Conservation (phyloP, 2,797 vertebrate genomes). For the Pristis pectinata region DNA sequence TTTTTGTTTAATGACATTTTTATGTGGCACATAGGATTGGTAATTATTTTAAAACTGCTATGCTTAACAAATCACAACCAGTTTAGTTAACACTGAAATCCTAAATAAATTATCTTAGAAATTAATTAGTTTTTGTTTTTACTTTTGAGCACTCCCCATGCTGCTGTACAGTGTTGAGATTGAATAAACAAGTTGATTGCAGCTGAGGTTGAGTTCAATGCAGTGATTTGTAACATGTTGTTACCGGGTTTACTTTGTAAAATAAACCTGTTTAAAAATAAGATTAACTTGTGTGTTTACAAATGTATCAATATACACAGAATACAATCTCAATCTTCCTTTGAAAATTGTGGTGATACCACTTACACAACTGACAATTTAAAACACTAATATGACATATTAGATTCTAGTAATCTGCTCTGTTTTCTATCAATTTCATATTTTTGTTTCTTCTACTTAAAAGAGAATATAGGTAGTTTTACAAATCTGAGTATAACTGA, state of each 20-base stretch:
- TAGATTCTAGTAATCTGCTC: not conserved
- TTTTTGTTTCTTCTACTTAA: not conserved
- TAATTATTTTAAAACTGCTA: not conserved
- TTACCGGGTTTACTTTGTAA: not conserved
- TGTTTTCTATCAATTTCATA: not conserved
- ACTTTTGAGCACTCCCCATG: not conserved
- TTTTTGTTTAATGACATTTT: not conserved
- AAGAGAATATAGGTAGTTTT: not conserved
- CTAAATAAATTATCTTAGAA: not conserved
- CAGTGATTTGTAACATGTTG: not conserved
- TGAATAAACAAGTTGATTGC: slow-evolving; percentile 5
- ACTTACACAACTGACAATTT: not conserved
- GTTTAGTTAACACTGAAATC: not conserved
- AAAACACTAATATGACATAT: not conserved
- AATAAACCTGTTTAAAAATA: not conserved
- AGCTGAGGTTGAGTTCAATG: not conserved
- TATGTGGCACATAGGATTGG: not conserved
- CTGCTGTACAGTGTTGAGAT: not conserved
- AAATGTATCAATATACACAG: not conserved
- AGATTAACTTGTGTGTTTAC: not conserved
- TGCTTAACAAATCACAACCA: not conserved
- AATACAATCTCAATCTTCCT: not conserved
- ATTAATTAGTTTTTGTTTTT: not conserved
- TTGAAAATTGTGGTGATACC: not conserved
- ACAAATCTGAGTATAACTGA: not conserved